These are phyloP conservation scores for Copidosoma aretas DNA, from an alignment of 2,888 invertebrate species.

Conservation along the genomic window DNA sequence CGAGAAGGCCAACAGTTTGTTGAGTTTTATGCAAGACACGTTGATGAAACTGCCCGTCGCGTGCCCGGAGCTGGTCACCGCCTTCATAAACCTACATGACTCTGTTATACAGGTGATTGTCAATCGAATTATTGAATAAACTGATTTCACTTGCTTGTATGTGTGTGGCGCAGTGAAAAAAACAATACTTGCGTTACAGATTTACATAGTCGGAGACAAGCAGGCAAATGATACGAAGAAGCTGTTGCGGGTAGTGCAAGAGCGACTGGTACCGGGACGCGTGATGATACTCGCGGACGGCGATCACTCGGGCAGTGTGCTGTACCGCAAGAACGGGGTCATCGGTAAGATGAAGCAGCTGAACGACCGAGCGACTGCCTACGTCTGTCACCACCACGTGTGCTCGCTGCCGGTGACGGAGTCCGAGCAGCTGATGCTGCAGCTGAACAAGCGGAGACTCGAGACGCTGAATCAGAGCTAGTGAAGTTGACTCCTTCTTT, in stretches of 20 bases:
- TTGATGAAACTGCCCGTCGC: slow-evolving; percentile 72
- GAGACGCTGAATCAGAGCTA: not conserved
- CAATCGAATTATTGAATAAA: too few relatives aligned
- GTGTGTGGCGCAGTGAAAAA: not conserved
- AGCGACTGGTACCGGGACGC: slow-evolving; percentile 72
- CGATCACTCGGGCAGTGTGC: slow-evolving; percentile 57
- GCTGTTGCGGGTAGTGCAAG: slow-evolving; percentile 71
- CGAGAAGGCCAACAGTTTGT: slow-evolving; percentile 67
- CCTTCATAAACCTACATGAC: slow-evolving; percentile 73
- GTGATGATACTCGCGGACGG: slow-evolving; percentile 73
- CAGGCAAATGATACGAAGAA: slow-evolving; percentile 72
- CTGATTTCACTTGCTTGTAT: not conserved
- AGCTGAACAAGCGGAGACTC: slow-evolving; percentile 63
- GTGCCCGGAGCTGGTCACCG: slow-evolving; percentile 79
- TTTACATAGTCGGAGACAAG: slow-evolving; percentile 72
- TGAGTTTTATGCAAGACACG: slow-evolving; percentile 69
- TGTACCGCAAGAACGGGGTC: slow-evolving; percentile 62
- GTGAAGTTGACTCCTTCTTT: too few relatives aligned
- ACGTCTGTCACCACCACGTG: slow-evolving; percentile 78
- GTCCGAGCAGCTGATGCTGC: slow-evolving; percentile 68
- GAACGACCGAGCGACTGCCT: slow-evolving; percentile 74
- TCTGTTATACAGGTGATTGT: slow-evolving; percentile 75
- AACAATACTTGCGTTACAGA: slow-evolving; percentile 59
- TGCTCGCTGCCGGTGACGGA: slow-evolving; percentile 79
- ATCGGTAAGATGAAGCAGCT: slow-evolving; percentile 66